phyloP scores from a whole-genome alignment of 1,140 invertebrate species.

The Apis cerana region DNA sequence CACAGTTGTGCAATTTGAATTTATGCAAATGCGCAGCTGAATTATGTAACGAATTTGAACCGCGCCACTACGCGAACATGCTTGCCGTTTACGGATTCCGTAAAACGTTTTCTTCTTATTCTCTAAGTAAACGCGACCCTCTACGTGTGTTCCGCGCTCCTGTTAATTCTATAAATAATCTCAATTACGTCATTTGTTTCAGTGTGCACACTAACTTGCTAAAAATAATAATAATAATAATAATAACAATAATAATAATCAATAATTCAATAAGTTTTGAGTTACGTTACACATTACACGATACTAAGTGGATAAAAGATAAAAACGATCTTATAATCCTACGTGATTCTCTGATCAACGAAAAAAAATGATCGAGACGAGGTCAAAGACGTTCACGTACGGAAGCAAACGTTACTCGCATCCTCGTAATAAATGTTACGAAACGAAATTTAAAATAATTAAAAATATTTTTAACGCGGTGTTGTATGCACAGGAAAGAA shows the following conservation, averaged over 20 bases:
- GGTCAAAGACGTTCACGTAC: not conserved
- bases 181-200: not conserved
- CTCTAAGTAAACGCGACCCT: not conserved
- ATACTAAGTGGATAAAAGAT: no score
- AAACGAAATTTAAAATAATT: conserved; percentile 59
- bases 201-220: no score
- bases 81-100: not conserved
- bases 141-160: not conserved
- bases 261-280: no score
- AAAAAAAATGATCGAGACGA: no score
- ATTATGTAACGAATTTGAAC: conserved; percentile 33
- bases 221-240: no score
- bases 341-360: not conserved
- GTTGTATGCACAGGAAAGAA: conserved; percentile 40
- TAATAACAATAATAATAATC: no score
- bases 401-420: conserved; percentile 8
- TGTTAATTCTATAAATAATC: not conserved
- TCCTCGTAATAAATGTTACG: conserved; percentile 17
- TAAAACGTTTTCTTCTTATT: conserved; percentile 1
- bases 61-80: not conserved
- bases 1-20: conserved; percentile 58
- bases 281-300: no score
- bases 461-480: conserved; percentile 61
- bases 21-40: conserved; percentile 52
- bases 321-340: not conserved